Conservation (phyloP, 2,888 invertebrate species). For the Liposcelis brunnea region DNA sequence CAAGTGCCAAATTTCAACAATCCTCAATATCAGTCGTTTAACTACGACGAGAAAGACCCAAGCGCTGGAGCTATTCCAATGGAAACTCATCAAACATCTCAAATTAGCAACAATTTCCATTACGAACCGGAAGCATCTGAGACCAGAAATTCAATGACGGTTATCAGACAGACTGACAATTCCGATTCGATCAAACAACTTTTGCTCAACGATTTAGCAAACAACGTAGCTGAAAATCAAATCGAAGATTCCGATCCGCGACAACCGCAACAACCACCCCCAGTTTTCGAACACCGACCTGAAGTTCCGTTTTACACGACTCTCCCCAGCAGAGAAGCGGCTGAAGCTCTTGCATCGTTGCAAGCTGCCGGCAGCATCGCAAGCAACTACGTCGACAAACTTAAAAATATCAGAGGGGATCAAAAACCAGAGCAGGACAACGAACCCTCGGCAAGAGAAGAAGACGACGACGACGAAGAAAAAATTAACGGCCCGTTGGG, state of each 20-base stretch:
- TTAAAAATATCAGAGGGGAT: background rate
- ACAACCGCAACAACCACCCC: too few species aligned
- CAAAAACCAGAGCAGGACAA: slow-evolving; percentile 1
- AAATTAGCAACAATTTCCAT: background rate
- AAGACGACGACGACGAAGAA: background rate
- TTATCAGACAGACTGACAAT: slow-evolving; percentile 1
- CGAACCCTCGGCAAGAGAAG: too few species aligned
- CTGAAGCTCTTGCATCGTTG: slow-evolving; percentile 38
- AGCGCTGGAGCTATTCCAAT: slow-evolving; percentile 4
- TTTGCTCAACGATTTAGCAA: background rate
- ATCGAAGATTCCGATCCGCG: background rate
- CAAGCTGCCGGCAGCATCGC: slow-evolving; percentile 35
- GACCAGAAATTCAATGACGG: background rate
- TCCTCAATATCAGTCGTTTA: slow-evolving; percentile 28
- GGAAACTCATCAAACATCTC: background rate
- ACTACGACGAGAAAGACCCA: slow-evolving; percentile 28
- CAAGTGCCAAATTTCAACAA: slow-evolving; percentile 19
- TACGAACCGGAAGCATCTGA: slow-evolving; percentile 5
- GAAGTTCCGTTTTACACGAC: slow-evolving; percentile 33
- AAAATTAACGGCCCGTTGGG: background rate
- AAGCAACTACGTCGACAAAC: too few species aligned
- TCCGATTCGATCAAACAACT: background rate
- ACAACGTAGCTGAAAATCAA: background rate
- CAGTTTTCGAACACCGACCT: slow-evolving; percentile 14
- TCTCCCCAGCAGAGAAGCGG: slow-evolving; percentile 42